Conservation (phyloP, 2,888 invertebrate species). For the Plutella xylostella region DNA sequence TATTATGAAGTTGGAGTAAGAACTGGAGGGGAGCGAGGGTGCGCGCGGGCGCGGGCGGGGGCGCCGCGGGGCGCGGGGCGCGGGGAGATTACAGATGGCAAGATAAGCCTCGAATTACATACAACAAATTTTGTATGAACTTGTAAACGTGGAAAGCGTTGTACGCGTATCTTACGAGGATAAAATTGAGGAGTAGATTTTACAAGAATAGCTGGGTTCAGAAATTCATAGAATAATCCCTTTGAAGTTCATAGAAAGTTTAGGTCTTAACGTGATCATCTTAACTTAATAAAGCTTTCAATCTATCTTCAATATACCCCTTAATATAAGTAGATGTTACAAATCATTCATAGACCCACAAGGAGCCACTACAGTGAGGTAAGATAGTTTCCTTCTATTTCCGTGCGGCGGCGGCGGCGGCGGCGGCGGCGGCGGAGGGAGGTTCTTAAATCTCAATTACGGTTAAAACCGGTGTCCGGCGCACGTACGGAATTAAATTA, state of each 20-base stretch:
- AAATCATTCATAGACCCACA: no score
- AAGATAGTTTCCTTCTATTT: neutral
- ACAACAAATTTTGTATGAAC: slow-evolving; percentile 65
- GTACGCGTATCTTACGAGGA: slow-evolving; percentile 14
- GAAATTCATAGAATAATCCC: neutral
- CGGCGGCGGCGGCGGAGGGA: no score
- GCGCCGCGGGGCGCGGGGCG: slow-evolving; percentile 22
- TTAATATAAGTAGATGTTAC: no score
- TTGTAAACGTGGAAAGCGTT: slow-evolving; percentile 56
- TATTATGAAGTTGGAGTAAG: slow-evolving; percentile 62
- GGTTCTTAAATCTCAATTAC: slow-evolving; percentile 69
- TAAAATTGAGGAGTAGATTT: neutral
- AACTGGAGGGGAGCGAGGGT: slow-evolving; percentile 36
- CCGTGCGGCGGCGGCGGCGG: no score
- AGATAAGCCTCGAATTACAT: slow-evolving; percentile 66
- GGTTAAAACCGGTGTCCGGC: slow-evolving; percentile 64
- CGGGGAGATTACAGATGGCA: slow-evolving; percentile 64
- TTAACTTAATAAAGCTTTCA: no score
- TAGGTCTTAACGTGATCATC: no score
- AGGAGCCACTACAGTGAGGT: no score
- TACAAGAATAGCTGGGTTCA: neutral
- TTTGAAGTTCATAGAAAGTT: no score
- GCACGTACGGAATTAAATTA: slow-evolving; percentile 66
- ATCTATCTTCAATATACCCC: no score
- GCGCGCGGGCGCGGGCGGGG: slow-evolving; percentile 25